phyloP scores from a whole-genome alignment of 2,113 vertebrate genomes.

The Sinocyclocheilus anshuiensis region DNA sequence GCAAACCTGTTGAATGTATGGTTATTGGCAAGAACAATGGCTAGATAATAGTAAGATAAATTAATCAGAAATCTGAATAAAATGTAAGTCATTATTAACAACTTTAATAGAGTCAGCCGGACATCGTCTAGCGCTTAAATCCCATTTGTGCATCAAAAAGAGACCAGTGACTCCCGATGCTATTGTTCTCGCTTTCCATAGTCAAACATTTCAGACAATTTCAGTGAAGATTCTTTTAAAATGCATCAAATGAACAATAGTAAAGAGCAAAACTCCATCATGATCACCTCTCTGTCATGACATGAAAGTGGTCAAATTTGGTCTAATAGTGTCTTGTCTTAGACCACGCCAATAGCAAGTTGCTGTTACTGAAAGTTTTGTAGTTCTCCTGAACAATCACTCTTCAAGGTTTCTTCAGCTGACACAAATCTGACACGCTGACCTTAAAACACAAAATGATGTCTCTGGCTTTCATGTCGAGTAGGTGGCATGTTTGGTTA shows the following conservation, averaged over 20 bases:
- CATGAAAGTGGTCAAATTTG: neutral
- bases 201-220: neutral
- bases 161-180: neutral
- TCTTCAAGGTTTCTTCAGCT: slow-evolving; percentile 39
- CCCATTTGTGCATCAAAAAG: neutral
- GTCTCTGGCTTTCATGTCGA: slow-evolving; percentile 27
- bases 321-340: slow-evolving; percentile 12
- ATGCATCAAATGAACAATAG: neutral
- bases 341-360: neutral
- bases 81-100: neutral
- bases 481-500: slow-evolving; percentile 53
- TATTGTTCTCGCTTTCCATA: neutral
- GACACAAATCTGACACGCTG: slow-evolving; percentile 50
- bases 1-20: too few species aligned
- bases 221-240: neutral
- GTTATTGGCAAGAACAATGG: too few species aligned
- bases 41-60: too few species aligned
- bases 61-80: neutral
- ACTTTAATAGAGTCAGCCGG: too few species aligned
- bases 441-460: slow-evolving; percentile 51
- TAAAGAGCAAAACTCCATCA: neutral
- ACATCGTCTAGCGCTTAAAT: neutral
- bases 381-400: slow-evolving; percentile 35
- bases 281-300: neutral
- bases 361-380: slow-evolving; percentile 17